Evolutionary conservation across 92 coral and sea anemone genomes (phyloP).

Genomic region (Palythoa grandiflora): DNA sequence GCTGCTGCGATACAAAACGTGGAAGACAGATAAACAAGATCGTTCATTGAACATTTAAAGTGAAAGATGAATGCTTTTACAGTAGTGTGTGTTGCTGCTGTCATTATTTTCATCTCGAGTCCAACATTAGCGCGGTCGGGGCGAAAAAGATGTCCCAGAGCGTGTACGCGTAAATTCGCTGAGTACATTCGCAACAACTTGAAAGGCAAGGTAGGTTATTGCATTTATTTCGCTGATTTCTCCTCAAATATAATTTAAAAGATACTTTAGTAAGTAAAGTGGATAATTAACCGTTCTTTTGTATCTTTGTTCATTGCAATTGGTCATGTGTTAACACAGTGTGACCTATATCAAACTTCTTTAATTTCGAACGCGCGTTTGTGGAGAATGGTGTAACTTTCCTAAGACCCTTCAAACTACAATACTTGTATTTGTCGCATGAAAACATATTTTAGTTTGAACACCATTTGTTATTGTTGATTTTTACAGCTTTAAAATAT

Average conservation of each 20-base stretch:
- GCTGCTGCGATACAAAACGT: not conserved
- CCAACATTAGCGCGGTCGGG: not conserved
- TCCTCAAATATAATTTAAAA: not conserved
- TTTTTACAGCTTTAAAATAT: no score
- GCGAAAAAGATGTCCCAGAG: slow-evolving; percentile 28
- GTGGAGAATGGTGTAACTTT: no score
- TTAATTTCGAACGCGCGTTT: not conserved
- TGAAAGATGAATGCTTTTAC: slow-evolving; percentile 19
- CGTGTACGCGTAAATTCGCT: slow-evolving; percentile 4
- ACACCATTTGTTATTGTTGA: no score
- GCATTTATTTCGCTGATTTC: not conserved
- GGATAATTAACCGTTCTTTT: slow-evolving; percentile 18
- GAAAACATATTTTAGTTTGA: no score
- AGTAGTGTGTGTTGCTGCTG: not conserved
- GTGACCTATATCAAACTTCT: not conserved
- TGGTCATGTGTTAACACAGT: not conserved
- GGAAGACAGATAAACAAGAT: not conserved
- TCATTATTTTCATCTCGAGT: slow-evolving; percentile 5
- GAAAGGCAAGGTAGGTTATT: slow-evolving; percentile 30
- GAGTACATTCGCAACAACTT: slow-evolving; percentile 18
- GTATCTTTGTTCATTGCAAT: not conserved
- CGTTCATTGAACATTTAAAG: not conserved
- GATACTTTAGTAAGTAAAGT: not conserved
- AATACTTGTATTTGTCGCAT: no score
- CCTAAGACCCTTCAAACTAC: no score